Evolutionary conservation across 2,797 vertebrate species (phyloP).

Genomic region (Huso huso): DNA sequence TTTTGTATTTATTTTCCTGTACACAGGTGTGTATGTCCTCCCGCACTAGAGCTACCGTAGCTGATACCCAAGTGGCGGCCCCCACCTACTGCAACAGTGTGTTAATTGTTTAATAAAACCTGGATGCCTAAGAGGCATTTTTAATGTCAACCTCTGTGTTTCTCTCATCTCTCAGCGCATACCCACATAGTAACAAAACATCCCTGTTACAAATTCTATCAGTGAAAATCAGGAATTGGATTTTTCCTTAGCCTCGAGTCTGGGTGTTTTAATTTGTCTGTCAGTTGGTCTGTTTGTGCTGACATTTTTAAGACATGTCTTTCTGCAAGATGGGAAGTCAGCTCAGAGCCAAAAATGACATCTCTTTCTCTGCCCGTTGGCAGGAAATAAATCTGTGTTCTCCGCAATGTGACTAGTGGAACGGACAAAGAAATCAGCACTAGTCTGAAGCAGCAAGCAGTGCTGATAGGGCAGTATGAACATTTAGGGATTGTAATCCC

Average conservation of each 20-base stretch:
- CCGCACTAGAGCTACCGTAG: too few species aligned
- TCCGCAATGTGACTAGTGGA: conserved; percentile 23
- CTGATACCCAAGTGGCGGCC: too few species aligned
- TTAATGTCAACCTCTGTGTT: too few species aligned
- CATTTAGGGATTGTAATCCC: too few species aligned
- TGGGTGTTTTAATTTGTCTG: conserved; percentile 19
- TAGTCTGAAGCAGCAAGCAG: conserved; percentile 14
- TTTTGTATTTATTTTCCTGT: too few species aligned
- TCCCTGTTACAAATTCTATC: background rate
- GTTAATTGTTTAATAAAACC: too few species aligned
- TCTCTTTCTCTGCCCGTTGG: conserved; percentile 2
- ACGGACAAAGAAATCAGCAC: background rate
- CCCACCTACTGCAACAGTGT: too few species aligned
- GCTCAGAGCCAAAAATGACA: conserved; percentile 15
- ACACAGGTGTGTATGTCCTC: too few species aligned
- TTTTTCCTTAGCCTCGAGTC: background rate
- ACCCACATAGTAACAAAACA: too few species aligned
- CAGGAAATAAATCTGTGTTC: conserved; percentile 17
- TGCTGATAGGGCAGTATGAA: conserved; percentile 19
- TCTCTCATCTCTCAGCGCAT: too few species aligned
- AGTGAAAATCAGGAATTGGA: background rate
- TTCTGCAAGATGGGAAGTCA: conserved; percentile 10
- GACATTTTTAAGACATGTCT: conserved; percentile 19
- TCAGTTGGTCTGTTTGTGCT: conserved; percentile 29
- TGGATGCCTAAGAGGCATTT: too few species aligned